Evolutionary conservation across 92 coral and sea anemone genomes (phyloP).

Genomic region (Actinernus sp.): DNA sequence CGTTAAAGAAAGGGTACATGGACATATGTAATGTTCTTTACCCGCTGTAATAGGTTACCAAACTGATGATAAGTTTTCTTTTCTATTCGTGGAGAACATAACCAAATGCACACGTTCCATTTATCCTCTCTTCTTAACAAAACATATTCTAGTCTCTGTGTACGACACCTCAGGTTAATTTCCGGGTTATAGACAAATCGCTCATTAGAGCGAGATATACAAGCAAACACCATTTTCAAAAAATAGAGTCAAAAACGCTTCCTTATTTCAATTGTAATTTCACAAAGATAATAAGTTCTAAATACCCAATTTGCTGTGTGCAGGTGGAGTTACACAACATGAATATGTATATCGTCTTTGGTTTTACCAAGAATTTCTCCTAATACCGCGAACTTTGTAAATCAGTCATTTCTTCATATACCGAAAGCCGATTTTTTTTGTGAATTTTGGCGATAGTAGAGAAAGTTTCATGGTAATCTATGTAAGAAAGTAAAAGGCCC

Average conservation of each 20-base stretch:
- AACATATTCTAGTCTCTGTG: conserved; percentile 32
- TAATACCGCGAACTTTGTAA: conserved; percentile 60
- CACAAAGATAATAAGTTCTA: conserved; percentile 88
- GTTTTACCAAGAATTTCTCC: conserved; percentile 61
- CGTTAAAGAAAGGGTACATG: conserved; percentile 12
- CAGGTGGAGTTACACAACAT: conserved; percentile 73
- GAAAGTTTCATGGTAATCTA: too few species aligned
- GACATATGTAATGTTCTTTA: too few species aligned
- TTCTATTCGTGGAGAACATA: conserved; percentile 5
- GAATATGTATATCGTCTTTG: conserved; percentile 71
- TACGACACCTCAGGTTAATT: conserved; percentile 56
- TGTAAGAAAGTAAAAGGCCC: too few species aligned
- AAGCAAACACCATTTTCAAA: conserved; percentile 73
- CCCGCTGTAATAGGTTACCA: too few species aligned
- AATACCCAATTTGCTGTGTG: conserved; percentile 87
- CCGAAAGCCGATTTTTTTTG: too few species aligned
- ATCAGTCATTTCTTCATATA: conserved; percentile 37
- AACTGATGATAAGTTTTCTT: conserved; percentile 3
- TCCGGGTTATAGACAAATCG: conserved; percentile 49
- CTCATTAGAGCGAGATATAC: conserved; percentile 73
- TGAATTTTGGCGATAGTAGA: too few species aligned
- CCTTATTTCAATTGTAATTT: conserved; percentile 92
- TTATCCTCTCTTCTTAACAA: conserved; percentile 22
- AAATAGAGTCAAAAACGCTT: conserved; percentile 74
- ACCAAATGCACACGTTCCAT: conserved; percentile 5